Evolutionary conservation across 2,113 vertebrate species (phyloP).

Genomic region (Crocuta crocuta): DNA sequence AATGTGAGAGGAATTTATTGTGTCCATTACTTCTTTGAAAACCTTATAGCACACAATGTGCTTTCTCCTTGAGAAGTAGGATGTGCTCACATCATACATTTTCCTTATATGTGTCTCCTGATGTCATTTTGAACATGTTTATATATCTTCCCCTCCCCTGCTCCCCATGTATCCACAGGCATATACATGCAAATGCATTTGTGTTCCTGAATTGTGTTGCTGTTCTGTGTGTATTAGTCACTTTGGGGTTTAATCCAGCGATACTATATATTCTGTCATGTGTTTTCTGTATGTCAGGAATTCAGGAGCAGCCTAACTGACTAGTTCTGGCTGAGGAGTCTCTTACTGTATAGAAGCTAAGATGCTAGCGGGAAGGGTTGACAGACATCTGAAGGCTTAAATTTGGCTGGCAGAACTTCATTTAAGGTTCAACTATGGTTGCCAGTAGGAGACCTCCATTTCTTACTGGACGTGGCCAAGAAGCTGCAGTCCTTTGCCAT

Average conservation of each 20-base stretch:
- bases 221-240: neutral
- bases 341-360: neutral
- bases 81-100: neutral
- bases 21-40: constrained; percentile 31
- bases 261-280: neutral
- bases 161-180: neutral
- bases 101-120: neutral
- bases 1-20: constrained; percentile 48
- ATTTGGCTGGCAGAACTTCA: neutral
- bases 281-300: neutral
- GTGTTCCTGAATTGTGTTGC: neutral
- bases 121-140: neutral
- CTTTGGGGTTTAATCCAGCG: neutral
- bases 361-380: fast-evolving
- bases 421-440: neutral
- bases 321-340: neutral
- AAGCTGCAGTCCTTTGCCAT: neutral
- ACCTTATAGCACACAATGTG: neutral
- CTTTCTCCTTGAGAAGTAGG: neutral
- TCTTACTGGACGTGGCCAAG: neutral
- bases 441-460: neutral
- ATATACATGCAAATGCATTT: neutral
- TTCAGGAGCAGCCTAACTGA: neutral
- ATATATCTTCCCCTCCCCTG: neutral
- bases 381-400: neutral